Evolutionary conservation across 2,797 vertebrate species (phyloP), one percentile per base, ranked within the genome.

Genomic region (Triplophysa bombifrons): DNA sequence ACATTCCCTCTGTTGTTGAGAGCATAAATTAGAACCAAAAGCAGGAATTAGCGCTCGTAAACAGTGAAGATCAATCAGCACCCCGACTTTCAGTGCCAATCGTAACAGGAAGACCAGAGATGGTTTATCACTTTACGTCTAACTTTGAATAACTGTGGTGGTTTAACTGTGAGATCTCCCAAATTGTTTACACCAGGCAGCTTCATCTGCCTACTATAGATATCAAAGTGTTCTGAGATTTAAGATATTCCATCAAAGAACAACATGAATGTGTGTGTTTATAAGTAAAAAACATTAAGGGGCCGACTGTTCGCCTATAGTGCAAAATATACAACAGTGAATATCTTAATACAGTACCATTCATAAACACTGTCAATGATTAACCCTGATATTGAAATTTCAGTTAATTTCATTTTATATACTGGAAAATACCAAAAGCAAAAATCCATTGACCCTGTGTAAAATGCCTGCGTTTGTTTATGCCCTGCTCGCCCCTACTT

Each of bases 41-140:
- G 61, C 74, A 68, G 67, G 34, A 78, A 74, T 78, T 73, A 68
- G 51, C 64, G 55, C 55, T 82, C 16, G 55, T 76, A 74, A 78
- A 46, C 70, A 22, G 64, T 10, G 2, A 69, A 48, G 64, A 55
- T n/a, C 4, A 68, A 65, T 72, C 74, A 78, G 75, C 53, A 61
- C 38, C 53, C 48, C 66, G 51, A 22, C 72, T 46, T 53, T 81
- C 20, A 13, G 55, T 44, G 38, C 51, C 25, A 69, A 56, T 64
- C 13, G 11, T 20, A 78, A 74, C 13, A 58, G 19, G 63, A 38
- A 48, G n/a, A 3, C 19, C 9, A 19, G 16, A 19, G 17, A 53
- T 53, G 16, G 9, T 20, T 9, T 19, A 56, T 55, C 19, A 55
- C 53, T 7, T 55, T 55, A 8, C 6, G 5, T n/a, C 53, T 20